A percentile compares a stretch with the other conserved stretches of the same genome.
These are phyloP conservation scores for Eleginops maclovinus DNA, from an alignment of 2,113 vertebrate genomes.

Conservation along the genomic window DNA sequence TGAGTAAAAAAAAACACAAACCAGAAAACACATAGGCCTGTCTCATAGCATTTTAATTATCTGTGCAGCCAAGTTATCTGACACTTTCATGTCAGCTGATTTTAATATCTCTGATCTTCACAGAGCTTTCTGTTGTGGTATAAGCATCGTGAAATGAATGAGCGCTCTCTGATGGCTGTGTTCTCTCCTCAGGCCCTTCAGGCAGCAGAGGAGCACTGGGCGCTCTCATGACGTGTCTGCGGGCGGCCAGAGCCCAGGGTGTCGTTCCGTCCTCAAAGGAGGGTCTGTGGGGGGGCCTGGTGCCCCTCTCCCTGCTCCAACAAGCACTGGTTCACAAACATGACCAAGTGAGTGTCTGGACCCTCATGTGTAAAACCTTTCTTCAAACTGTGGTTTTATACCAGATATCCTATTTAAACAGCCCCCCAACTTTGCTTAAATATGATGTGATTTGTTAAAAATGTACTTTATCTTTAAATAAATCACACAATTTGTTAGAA, in stretches of 20 bases:
- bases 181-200: constrained; percentile 68
- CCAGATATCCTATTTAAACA: too few species aligned
- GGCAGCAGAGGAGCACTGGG: constrained; percentile 88
- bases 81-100: neutral
- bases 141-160: neutral
- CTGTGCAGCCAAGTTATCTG: too few species aligned
- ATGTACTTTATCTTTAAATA: too few species aligned
- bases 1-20: too few species aligned
- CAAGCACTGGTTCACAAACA: constrained; percentile 93
- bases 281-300: constrained; percentile 85
- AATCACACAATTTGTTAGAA: too few species aligned
- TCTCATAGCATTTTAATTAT: too few species aligned
- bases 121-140: neutral
- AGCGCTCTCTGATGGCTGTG: too few species aligned
- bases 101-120: neutral
- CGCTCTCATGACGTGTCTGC: constrained; percentile 93
- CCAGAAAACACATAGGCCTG: too few species aligned
- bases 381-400: neutral
- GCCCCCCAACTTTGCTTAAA: too few species aligned
- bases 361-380: neutral
- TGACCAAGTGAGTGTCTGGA: constrained; percentile 87
- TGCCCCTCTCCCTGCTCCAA: constrained; percentile 85
- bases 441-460: too few species aligned
- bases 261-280: constrained; percentile 82
- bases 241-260: constrained; percentile 91